Base-by-base conservation (phyloP, 2,113 vertebrate genomes). In the cat (Felis catus) region DNA sequence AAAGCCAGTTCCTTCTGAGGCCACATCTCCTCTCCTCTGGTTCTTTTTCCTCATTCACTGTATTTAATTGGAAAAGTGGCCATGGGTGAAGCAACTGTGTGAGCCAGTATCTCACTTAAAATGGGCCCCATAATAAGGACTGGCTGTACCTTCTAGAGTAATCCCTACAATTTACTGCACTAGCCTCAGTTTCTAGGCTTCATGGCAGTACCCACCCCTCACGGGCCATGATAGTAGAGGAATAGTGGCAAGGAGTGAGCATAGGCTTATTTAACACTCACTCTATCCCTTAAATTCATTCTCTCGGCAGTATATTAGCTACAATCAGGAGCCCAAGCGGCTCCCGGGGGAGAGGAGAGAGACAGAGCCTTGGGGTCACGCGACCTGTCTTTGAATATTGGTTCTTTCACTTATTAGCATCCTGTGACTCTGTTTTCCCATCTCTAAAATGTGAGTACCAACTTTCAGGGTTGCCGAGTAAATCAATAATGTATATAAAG, bases 51-150 rank as follows among this genome's bases (percentile, higher is more conserved):
- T 83, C 97, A 94, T 73, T 80, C 96, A 95, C 84, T 1, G 2
- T 16, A 84, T 96, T 96, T 98, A 97, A 97, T 90, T 97, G 96
- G 95, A 96, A 97, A 94, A 79, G 93, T 87, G 33, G 63, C 74
- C 74, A 65, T 61, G 90, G 45, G 68, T 94, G 95, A 61, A 85
- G 82, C 2, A 0, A 93, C 86, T 5, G 4, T 15, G 48, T 83
- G 78, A 93, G n/a, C 19, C 51, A 1, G 25, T 58, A 95, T 96
- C 84, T 96, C n/a, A 23, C 89, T 97, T 97, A 96, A 94, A 97
- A 94, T 91, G 98, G 97, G 63, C 27, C 89, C 97, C 27, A 18
- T 95, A 87, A 95, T 85, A 98, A 97, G 93, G 96, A 97, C 73
- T 95, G 96, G 97, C 89, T 33, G 39, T 89, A 71, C 58, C 8